These are phyloP conservation scores for Drosophila niveifrons DNA, from an alignment of 2,888 invertebrate species.

Conservation along the genomic window DNA sequence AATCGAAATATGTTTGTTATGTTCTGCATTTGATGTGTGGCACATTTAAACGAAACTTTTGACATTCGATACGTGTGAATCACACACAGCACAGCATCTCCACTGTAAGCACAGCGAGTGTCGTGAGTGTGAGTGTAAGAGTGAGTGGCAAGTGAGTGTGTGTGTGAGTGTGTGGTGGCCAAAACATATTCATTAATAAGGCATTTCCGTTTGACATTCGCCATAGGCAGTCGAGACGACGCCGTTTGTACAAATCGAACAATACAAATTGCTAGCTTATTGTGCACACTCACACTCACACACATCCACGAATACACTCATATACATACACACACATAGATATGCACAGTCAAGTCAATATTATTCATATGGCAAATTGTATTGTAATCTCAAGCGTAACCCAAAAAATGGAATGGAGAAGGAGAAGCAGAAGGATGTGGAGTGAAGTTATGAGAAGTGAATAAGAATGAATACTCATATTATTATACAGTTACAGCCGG, in stretches of 20 bases:
- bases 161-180: constrained; percentile 22
- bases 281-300: constrained; percentile 9
- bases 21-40: background rate
- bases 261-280: constrained; percentile 49
- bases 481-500: constrained; percentile 14
- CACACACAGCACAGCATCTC: constrained; percentile 8
- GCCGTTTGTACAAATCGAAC: constrained; percentile 46
- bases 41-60: background rate
- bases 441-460: constrained; percentile 9
- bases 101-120: constrained; percentile 11
- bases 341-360: constrained; percentile 24
- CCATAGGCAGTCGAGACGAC: constrained; percentile 17
- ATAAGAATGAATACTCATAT: constrained; percentile 18
- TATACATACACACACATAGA: constrained; percentile 1
- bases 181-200: constrained; percentile 56
- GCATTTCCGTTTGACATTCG: constrained; percentile 47
- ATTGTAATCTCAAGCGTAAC: constrained; percentile 38
- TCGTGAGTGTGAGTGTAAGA: constrained; percentile 2
- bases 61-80: constrained; percentile 10
- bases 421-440: background rate
- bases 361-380: constrained; percentile 50
- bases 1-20: background rate
- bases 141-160: constrained; percentile 9
- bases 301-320: background rate
- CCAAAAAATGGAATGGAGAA: background rate